Base-by-base conservation (phyloP, 1,140 invertebrate species). In the Diploscapter pachys region DNA sequence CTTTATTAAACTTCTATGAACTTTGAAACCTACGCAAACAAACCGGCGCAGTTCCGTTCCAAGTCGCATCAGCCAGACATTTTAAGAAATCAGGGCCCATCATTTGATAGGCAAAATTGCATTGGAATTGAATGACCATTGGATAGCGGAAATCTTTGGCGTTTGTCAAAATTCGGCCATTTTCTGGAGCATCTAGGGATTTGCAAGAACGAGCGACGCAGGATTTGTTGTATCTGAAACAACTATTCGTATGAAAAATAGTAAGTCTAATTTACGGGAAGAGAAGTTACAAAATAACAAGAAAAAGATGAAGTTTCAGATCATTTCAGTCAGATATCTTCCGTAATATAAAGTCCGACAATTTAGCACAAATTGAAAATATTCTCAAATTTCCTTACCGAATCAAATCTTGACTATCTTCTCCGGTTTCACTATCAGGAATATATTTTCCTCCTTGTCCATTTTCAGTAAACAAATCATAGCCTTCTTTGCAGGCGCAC, bases 41-140 rank as follows among this genome's bases (percentile, higher is more conserved):
- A 87, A 93, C 91, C 4, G 95, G 95, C 54, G 92, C 90, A 31
- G 92, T 92, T 81, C 93, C 93, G 87, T 97, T 96, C 95, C 95
- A 98, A 55, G 89, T 89, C 65, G 95, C 95, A 87, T 90, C 91
- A 55, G 93, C 93, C 4, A 92, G 92, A 87, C 96, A 98, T 59
- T 93, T 88, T 3, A 98, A 87, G 50, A 91, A 90, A 2, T 91
- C 89, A 63, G 91, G 90, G 65, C 95, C 95, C 78, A 91, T 90
- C 89, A 96, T 91, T 4, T 95, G 91, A 31, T 77, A 74, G 3
- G 95, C 96, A 87, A 97, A 96, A 81, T 95, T 90, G 86, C 96
- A 98, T 83, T 94, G 92, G 89, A 97, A 98, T 73, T 89, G 90
- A 0, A 96, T 91, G 54, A 93, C 87, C 86, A 96, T 94, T 0